phyloP scores from a whole-genome alignment of 2,888 invertebrate genomes.

The Xiphydria camelus region DNA sequence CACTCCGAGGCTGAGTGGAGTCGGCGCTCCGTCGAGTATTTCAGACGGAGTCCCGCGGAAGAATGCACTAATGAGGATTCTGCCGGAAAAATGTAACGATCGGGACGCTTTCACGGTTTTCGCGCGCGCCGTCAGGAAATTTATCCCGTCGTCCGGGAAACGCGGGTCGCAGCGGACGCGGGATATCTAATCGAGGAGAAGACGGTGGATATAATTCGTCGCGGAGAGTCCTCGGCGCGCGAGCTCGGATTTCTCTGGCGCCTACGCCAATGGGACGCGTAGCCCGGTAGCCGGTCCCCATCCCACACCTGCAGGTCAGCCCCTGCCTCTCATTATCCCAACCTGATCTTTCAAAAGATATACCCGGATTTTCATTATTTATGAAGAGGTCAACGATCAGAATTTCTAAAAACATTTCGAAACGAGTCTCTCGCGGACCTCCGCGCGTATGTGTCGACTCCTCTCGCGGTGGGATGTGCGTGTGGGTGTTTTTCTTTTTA shows the following conservation, averaged over 20 bases:
- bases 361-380: constrained; percentile 54
- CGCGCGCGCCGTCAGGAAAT: too few species aligned
- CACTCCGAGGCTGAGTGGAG: constrained; percentile 17
- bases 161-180: too few species aligned
- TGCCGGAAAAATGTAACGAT: constrained; percentile 21
- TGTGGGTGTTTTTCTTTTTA: too few species aligned
- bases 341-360: constrained; percentile 56
- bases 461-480: too few species aligned
- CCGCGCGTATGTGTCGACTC: too few species aligned
- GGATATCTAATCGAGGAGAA: not conserved
- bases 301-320: constrained; percentile 55
- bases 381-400: constrained; percentile 51
- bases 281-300: constrained; percentile 54
- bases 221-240: too few species aligned
- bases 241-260: constrained; percentile 30
- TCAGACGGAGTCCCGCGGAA: too few species aligned
- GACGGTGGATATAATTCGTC: not conserved
- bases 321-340: constrained; percentile 56
- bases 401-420: constrained; percentile 28
- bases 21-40: too few species aligned
- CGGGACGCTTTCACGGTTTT: not conserved
- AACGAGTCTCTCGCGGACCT: too few species aligned
- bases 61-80: constrained; percentile 44
- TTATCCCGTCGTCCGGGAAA: too few species aligned
- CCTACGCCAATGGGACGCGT: constrained; percentile 52